These are phyloP conservation scores for Caenorhabditis elegans DNA, from an alignment of 1,140 invertebrate species.

Conservation along the genomic window DNA sequence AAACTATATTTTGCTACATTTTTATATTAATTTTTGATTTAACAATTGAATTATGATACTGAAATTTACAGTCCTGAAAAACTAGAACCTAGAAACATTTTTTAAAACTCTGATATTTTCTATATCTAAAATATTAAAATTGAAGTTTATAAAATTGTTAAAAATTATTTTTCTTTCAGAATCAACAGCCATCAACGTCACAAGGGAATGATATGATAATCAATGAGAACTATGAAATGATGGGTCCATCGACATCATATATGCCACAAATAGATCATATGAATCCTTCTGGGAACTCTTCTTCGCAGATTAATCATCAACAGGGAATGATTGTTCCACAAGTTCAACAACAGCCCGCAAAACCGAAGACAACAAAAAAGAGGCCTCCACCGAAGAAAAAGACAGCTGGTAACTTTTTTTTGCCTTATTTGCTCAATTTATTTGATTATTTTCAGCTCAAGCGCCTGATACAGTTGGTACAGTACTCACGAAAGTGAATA, in stretches of 20 bases:
- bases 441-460: background rate
- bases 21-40: no score
- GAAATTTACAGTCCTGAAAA: no score
- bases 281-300: background rate
- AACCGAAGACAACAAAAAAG: background rate
- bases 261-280: slow-evolving; percentile 7
- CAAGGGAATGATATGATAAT: background rate
- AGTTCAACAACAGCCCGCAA: background rate
- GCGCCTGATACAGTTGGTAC: background rate
- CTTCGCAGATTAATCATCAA: background rate
- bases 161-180: background rate
- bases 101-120: no score
- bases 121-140: no score
- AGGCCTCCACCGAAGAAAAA: background rate
- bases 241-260: background rate
- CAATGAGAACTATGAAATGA: background rate
- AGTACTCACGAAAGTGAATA: background rate
- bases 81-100: no score
- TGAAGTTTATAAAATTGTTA: no score
- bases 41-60: no score
- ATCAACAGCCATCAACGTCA: background rate
- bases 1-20: no score
- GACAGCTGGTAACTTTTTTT: background rate
- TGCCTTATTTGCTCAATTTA: no score
- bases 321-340: background rate